Evolutionary conservation across 2,888 invertebrate genomes (phyloP), one percentile per base, ranked within the genome.

Genomic region (Sinohyriopsis cumingii): DNA sequence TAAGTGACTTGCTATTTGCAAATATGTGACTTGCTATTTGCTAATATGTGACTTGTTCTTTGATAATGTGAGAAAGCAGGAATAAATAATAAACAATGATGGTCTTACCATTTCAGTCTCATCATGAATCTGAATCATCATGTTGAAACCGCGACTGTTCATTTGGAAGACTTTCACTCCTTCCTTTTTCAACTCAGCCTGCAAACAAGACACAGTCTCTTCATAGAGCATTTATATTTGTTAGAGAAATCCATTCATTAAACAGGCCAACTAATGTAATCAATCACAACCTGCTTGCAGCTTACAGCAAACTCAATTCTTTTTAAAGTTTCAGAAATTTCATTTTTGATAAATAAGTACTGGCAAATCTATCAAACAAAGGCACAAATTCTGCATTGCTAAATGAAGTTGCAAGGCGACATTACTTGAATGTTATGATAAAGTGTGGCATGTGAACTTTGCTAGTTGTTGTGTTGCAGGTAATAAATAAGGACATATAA

Each of bases 161-260:
- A 94, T 94, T 83, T 97, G 96, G 90, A 99, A 99, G 4, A 99
- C 96, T 89, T 94, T 95, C 9, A 98, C 95, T 81, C 93, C 93
- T 22, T 92, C 92, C 82, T 93, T 93, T 81, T 93, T 92, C 71
- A 96, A 82, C 53, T 89, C 88, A 55, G 93, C 92, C 95, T 95
- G 90, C 55, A 77, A 75, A 20, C 63, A 64, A 68, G 57, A 20
- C 55, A 54, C 60, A 12, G 53, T n/a, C 56, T 65, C 24, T 28
- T n/a, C 19, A 24, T 12, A 0, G 53, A n/a, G 45, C 12, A 45
- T 45, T 45, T 45, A 45, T 45, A 12, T 12, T 12, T 45, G 45
- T 45, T 45, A 3, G 45, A 45, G 45, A 45, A 45, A 45, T 45
- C 15, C 45, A 45, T 45, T 45, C 45, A 45, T 15, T 12, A 45